Base-by-base conservation (phyloP, 92 coral and sea anemone genomes). In the Zoanthus gigantus region DNA sequence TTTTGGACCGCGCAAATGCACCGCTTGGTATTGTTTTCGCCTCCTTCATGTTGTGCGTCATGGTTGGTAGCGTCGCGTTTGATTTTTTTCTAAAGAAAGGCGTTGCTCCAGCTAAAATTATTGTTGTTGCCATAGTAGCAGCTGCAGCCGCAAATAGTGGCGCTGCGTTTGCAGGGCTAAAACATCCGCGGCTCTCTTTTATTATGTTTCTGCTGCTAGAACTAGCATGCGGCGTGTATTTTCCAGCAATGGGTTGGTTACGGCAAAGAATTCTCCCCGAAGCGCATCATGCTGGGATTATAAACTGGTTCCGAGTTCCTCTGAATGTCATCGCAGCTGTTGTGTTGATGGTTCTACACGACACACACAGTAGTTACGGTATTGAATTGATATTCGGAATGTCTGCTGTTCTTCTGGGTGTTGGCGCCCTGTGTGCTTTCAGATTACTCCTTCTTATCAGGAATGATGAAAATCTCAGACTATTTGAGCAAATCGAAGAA, bases 231-330 rank as follows among this genome's bases (percentile, higher is more conserved):
- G 99, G 99, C 15, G 88, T 97, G 63, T 97, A 97, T 81, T 97
- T 97, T 72, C 99, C 99, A 13, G 98, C 99, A 5, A 97, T 97
- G 99, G 98, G 98, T 47, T 97, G 99, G 98, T 60, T 97, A 75
- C 95, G 99, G 53, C 99, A 90, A 67, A 90, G 90, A 50, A 90
- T 95, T 47, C 98, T 97, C 71, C 99, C 99, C 0, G 99, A 97
- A 63, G 98, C 99, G 0, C 99, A 97, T 78, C 99, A 97, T 66
- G 95, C 98, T 61, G 99, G 99, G 47, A 97, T 97, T 54, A 97
- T 97, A 16, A 97, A 97, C 94, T 97, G 99, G 99, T 97, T 97
- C 90, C 90, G 99, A 18, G 98, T 97, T 32, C 99, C 99, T 5
- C 82, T 97, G 31, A 97, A 97, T 76, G 90, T 95, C 37, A 97